Base-by-base conservation (phyloP, 2,888 invertebrate species). In the Trachelus stipa region DNA sequence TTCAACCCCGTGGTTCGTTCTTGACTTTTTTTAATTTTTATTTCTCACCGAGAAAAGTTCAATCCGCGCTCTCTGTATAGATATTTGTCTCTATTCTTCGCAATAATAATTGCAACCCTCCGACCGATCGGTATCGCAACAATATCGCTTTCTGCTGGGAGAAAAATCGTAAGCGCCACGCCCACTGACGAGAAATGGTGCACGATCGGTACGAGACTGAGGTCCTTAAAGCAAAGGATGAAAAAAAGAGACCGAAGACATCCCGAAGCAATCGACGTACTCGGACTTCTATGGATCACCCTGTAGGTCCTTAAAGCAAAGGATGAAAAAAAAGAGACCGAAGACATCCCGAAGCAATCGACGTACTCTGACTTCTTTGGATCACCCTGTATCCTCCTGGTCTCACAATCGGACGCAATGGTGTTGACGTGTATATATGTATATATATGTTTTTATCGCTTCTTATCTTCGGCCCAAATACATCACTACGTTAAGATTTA, bases 111-210 rank as follows among this genome's bases (percentile, higher is more conserved):
- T 81, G 78, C 77, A 80, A 73, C 69, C 56, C 68, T 73, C n/a
- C 74, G 12, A 73, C 30, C 79, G 84, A 86, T 87, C 84, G 83
- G 82, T 86, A 84, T 86, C 83, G 82, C 81, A 82, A 79, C 83
- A 82, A 84, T 82, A 80, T 75, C 77, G 79, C 76, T 75, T 74
- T 75, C 78, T 68, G 68, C 12, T n/a, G 12, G 34, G 30, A 69
- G 23, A 23, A 56, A 56, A 73, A 71, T 76, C 73, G 75, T 34
- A 69, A 56, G 34, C 68, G 34, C 1, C 34, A n/a, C 35, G 31
- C 3, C 56, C 74, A 73, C 31, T 12, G 69, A 33, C 30, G 73
- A 31, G 3, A 34, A 37, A 31, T 37, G 30, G 56, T 23, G 56
- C 56, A 56, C 56, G 56, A 56, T 56, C 23, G 23, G 56, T 56